These are phyloP conservation scores for Eucera pruinosa DNA, from an alignment of 2,888 invertebrate species.

Conservation along the genomic window DNA sequence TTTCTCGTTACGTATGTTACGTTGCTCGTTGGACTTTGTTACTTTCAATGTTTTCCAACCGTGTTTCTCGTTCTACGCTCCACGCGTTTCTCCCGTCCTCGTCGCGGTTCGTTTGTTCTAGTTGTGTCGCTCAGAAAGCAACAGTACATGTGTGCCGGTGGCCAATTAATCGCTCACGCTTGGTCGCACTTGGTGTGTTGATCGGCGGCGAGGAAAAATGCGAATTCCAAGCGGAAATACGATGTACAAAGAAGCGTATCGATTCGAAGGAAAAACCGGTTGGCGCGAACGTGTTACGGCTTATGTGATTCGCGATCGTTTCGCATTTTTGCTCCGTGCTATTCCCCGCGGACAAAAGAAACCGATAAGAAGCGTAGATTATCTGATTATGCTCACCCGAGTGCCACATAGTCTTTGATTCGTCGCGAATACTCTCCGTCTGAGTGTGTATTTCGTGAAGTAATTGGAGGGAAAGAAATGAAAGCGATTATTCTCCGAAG, in stretches of 20 bases:
- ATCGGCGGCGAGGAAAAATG: constrained; percentile 42
- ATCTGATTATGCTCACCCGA: neutral
- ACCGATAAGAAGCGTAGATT: constrained; percentile 10
- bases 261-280: constrained; percentile 32
- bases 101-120: constrained; percentile 43
- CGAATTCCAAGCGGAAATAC: constrained; percentile 37
- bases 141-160: constrained; percentile 33
- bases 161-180: constrained; percentile 66
- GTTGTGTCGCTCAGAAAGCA: constrained; percentile 35
- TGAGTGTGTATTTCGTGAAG: neutral
- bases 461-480: constrained; percentile 35
- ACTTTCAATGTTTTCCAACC: neutral
- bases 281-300: constrained; percentile 20
- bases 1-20: constrained; percentile 32
- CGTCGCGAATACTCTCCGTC: neutral
- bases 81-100: neutral
- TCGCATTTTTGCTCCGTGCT: neutral
- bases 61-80: neutral
- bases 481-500: constrained; percentile 8
- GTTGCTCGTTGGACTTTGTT: neutral
- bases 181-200: constrained; percentile 42
- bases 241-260: constrained; percentile 30
- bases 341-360: neutral
- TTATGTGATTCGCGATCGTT: constrained; percentile 19
- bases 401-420: neutral